Percentiles rank a stretch among this genome's conserved stretches.
These are phyloP conservation scores for Campopleginae sp. DNA, from an alignment of 2,888 invertebrate species.

Conservation along the genomic window DNA sequence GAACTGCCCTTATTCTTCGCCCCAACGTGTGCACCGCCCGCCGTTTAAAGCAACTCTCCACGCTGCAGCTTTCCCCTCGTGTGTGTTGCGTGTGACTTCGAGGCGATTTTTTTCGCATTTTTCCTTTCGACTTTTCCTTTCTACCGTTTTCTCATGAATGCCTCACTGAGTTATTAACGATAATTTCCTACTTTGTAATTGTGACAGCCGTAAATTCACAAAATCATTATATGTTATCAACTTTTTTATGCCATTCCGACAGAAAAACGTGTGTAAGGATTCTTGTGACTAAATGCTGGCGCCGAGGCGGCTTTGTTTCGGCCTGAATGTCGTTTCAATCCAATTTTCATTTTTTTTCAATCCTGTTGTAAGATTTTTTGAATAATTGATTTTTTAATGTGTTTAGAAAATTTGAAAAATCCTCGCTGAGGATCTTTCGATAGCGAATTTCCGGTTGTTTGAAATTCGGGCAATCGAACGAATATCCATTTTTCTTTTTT, in stretches of 20 bases:
- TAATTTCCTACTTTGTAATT: slow-evolving; percentile 9
- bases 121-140: slow-evolving; percentile 16
- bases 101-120: slow-evolving; percentile 29
- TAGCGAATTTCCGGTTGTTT: neutral
- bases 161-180: neutral
- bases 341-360: neutral
- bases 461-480: neutral
- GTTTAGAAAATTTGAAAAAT: neutral
- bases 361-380: neutral
- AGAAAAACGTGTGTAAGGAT: neutral
- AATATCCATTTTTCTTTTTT: neutral
- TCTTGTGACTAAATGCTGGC: neutral
- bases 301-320: neutral
- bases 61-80: slow-evolving; percentile 41
- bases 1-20: slow-evolving; percentile 82
- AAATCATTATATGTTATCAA: neutral
- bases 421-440: neutral
- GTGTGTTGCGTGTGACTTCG: neutral
- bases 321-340: neutral
- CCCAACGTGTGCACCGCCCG: slow-evolving; percentile 71
- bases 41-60: slow-evolving; percentile 52
- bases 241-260: neutral
- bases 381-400: neutral
- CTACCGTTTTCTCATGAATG: neutral
- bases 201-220: neutral